Conservation (phyloP, 2,888 invertebrate species). For the Aromia moschata region DNA sequence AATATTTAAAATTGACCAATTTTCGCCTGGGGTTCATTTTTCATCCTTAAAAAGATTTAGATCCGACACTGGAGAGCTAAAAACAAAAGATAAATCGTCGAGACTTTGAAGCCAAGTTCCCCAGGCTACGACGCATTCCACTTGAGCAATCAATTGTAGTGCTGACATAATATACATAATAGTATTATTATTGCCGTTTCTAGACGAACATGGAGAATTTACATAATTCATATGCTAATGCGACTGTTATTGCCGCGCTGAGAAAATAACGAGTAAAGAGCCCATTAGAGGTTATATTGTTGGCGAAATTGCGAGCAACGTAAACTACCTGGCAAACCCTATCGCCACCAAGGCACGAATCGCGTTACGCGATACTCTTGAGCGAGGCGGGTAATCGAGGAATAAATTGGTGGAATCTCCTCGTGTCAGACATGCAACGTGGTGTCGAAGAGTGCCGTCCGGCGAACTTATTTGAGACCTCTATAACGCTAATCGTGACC, state of each 20-base stretch:
- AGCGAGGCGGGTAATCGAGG: neutral
- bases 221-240: constrained; percentile 9
- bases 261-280: constrained; percentile 1
- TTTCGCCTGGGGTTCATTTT: too few species aligned
- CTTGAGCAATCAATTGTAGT: constrained; percentile 4
- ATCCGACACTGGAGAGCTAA: too few species aligned
- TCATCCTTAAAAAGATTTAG: too few species aligned
- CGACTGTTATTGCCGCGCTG: constrained; percentile 2
- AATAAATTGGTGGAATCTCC: too few species aligned
- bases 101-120: neutral
- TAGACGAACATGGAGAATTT: constrained; percentile 1
- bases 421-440: too few species aligned
- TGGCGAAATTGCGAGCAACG: neutral
- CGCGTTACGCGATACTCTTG: neutral
- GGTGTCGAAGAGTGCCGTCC: too few species aligned
- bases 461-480: too few species aligned
- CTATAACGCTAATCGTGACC: too few species aligned
- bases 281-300: neutral
- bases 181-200: neutral
- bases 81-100: neutral
- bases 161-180: constrained; percentile 7
- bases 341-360: neutral
- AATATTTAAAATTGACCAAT: too few species aligned
- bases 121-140: neutral
- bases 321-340: neutral